Base-by-base conservation (phyloP, 1,140 invertebrate genomes). In the Lysiphlebus fabarum region DNA sequence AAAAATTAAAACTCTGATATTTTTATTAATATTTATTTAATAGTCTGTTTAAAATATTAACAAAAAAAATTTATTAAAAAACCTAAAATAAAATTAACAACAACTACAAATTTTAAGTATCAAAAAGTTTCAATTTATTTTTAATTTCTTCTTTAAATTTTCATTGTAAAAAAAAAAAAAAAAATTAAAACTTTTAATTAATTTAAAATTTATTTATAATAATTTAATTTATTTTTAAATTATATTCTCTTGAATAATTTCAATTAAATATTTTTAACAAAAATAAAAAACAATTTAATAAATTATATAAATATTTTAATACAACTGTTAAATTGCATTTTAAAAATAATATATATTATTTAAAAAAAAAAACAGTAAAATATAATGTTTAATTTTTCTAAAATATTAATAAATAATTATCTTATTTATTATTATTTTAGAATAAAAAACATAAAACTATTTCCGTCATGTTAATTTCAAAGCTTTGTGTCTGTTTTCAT, bases 71-170 rank as follows among this genome's bases (percentile, higher is more conserved):
- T 43, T 40, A 40, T 40, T 26, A 36, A 14, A n/a, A 37, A 50
- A 17, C 50, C 40, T 51, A 12, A 47, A 17, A 49, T 33, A 34
- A 33, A 33, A 33, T 17, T 53, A 59, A 36, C 57, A 59, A 49
- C 49, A 59, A 59, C 53, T 47, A 59, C 43, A 59, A 42, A 33
- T 33, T 59, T 49, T 33, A 59, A 59, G 26, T 53, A 49, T 41
- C 37, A 48, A 11, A 12, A 2, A 48, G 47, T 48, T 26, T 4
- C 47, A 37, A 11, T 44, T 14, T 11, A 26, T 53, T 42, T 36
- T 5, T 53, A 44, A 8, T 53, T 14, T 12, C 43, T 41, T 33
- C 44, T 55, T 44, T 55, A 55, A 55, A 55, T 55, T 42, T 44
- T 55, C n/a, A n/a, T n/a, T n/a, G n/a, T n/a, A n/a, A n/a, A n/a